Conservation (phyloP, 2,113 vertebrate genomes). For the Pterocles orientalis region DNA sequence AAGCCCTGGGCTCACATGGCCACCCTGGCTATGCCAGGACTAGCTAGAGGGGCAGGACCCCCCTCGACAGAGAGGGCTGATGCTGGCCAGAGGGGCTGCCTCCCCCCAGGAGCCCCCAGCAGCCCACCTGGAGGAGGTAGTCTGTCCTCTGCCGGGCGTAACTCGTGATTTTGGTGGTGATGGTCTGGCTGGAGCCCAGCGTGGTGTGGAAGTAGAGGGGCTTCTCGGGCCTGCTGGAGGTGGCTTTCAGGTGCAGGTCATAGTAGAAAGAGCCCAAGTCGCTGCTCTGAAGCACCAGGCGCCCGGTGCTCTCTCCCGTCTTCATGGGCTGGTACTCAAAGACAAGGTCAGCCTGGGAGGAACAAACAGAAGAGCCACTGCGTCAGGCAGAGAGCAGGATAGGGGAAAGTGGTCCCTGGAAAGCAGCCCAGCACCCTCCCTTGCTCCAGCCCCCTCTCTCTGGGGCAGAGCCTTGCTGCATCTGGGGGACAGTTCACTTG, state of each 20-base stretch:
- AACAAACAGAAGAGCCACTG: not conserved
- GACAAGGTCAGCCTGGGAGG: slow-evolving; percentile 72
- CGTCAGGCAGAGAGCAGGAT: not conserved
- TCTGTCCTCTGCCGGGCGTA: slow-evolving; percentile 79
- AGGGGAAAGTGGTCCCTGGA: not conserved
- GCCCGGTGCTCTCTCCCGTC: slow-evolving; percentile 69
- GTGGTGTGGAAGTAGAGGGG: slow-evolving; percentile 76
- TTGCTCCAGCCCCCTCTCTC: not conserved
- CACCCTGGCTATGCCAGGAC: not conserved
- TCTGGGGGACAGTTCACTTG: not conserved
- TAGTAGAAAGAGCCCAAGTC: slow-evolving; percentile 84
- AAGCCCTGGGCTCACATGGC: not conserved
- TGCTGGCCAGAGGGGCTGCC: not conserved
- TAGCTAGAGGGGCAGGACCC: not conserved
- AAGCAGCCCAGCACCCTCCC: not conserved
- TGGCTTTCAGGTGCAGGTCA: slow-evolving; percentile 79
- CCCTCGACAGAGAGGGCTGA: rapidly evolving
- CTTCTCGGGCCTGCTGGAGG: slow-evolving; percentile 75
- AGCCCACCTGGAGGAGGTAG: slow-evolving; percentile 80
- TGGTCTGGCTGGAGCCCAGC: slow-evolving; percentile 79
- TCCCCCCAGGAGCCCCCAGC: not conserved
- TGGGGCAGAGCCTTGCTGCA: not conserved
- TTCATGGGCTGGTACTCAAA: slow-evolving; percentile 87
- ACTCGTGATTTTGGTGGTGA: slow-evolving; percentile 80
- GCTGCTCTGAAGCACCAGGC: slow-evolving; percentile 74